Base-by-base conservation (phyloP, 2,797 vertebrate genomes). In the Aphelocoma californica region DNA sequence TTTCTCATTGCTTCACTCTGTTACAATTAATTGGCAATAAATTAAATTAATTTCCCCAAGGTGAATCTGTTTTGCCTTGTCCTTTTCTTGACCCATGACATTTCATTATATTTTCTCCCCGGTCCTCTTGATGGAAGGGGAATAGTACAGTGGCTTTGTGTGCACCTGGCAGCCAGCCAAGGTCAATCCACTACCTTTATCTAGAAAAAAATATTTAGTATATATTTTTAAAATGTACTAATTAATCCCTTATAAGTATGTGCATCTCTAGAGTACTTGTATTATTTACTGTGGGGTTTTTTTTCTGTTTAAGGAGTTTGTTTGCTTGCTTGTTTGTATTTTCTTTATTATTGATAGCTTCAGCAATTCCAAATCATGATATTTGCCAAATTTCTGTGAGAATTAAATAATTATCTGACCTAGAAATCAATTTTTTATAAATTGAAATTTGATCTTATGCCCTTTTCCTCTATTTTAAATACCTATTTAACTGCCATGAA, bases 211-310 rank as follows among this genome's bases (percentile, higher is more conserved):
- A 67, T n/a, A 80, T 29, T 54, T 31, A 21, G 4, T 7, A 29
- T 8, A 5, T 18, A 10, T 15, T 2, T 45, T 3, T 1, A 6
- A 57, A 66, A 32, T 19, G 1, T 64, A 24, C 13, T 40, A 23
- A 47, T 75, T 32, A 67, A 24, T 26, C 5, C 10, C 16, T 51
- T 36, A 18, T 32, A 47, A 56, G 1, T 42, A 13, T 51, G 10
- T 29, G 14, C 6, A 60, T 64, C 67, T 91, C 50, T 38, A 56
- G 16, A 82, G 6, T 18, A 29, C 7, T 67, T 69, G 2, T 23
- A 44, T 64, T 45, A 17, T 81, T 81, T 74, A 86, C 4, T 31
- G 4, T 15, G 9, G 4, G 3, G 3, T 1, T 16, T 17, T 24
- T 62, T 64, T 75, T 25, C 36, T 69, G 24, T 25, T 57, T n/a